These are phyloP conservation scores for Saxidomus purpurata DNA, from an alignment of 1,140 invertebrate species.

Conservation along the genomic window DNA sequence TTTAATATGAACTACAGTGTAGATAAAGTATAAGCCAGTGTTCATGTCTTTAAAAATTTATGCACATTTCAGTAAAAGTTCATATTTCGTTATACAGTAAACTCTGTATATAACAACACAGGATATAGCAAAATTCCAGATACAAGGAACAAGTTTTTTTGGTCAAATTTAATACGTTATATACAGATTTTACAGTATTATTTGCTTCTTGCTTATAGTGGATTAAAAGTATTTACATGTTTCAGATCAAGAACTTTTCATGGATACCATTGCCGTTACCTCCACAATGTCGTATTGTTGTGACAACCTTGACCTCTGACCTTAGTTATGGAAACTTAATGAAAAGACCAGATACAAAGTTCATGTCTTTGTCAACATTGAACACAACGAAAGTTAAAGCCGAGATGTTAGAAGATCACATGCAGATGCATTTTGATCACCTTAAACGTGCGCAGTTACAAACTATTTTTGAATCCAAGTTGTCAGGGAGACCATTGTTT, in stretches of 20 bases:
- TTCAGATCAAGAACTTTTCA: constrained; percentile 81
- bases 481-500: constrained; percentile 77
- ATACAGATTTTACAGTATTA: no score
- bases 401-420: constrained; percentile 70
- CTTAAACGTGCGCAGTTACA: constrained; percentile 64
- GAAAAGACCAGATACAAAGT: constrained; percentile 74
- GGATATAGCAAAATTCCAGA: no score
- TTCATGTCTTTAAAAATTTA: no score
- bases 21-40: no score
- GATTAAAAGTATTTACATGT: no score
- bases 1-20: no score
- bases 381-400: constrained; percentile 64
- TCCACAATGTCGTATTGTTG: constrained; percentile 81
- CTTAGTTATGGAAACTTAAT: constrained; percentile 74
- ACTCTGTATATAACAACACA: no score
- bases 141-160: no score
- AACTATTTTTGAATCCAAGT: constrained; percentile 70
- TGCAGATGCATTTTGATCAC: constrained; percentile 71
- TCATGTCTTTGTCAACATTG: constrained; percentile 70
- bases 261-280: constrained; percentile 84
- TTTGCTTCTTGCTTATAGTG: no score
- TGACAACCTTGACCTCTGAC: constrained; percentile 81
- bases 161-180: no score
- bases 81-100: no score
- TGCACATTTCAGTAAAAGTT: no score